Base-by-base conservation (phyloP, 2,888 invertebrate genomes). In the Lasius platythorax region DNA sequence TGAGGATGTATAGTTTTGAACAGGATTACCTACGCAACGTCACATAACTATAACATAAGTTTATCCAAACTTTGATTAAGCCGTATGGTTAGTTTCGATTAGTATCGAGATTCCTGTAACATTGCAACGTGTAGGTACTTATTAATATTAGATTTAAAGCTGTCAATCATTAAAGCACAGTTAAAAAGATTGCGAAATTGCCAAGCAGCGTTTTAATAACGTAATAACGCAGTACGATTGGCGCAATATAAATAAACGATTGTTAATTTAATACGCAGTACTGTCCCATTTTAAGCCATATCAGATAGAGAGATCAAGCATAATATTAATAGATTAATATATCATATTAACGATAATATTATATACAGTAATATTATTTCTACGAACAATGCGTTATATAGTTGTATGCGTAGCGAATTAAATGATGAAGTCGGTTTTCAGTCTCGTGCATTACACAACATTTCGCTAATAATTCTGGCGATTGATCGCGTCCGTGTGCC, bases 41-140 rank as follows among this genome's bases (percentile, higher is more conserved):
- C 89, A 87, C 89, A 88, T 87, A 89, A 88, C 89, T 89, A 90
- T 87, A 88, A 90, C 87, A 87, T 88, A 87, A 84, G 81, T 87
- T 85, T 89, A 88, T 88, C 86, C 82, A 88, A 92, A 92, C 90
- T 93, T 91, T 92, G 90, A 93, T 92, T 91, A 90, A 87, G 83
- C 82, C 82, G 86, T 85, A 85, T 92, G 90, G 90, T 91, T 92
- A 90, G 88, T 92, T 92, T 89, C 88, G 91, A 92, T 92, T 91
- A 89, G 86, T 88, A 91, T 91, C 89, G 90, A 86, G 87, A 88
- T 90, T 90, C 85, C 72, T 70, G 82, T 75, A 87, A 84, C 79
- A 82, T 50, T 46, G 64, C 75, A 81, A 72, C 76, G 33, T n/a
- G 58, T 43, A 12, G n/a, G 3, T 23, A 37, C 46, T 23, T 50